These are phyloP conservation scores for Rhinogobio ventralis DNA, from an alignment of 2,797 vertebrate genomes.

Conservation along the genomic window DNA sequence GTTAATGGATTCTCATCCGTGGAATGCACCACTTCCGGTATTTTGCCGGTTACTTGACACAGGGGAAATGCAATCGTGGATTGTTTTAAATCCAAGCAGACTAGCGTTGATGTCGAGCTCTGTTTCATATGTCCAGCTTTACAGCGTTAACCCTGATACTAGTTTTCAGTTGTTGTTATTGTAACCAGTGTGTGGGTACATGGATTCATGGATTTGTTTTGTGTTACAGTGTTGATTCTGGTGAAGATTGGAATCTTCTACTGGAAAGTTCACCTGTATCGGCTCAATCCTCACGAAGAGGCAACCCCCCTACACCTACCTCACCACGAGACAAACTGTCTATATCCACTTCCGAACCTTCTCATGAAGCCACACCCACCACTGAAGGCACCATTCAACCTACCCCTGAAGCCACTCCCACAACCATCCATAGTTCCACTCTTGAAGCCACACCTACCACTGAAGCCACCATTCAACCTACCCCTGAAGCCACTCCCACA, in stretches of 20 bases:
- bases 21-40: too few relatives aligned
- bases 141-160: background rate
- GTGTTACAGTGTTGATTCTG: slow-evolving; percentile 38
- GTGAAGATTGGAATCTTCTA: background rate
- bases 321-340: background rate
- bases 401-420: background rate
- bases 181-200: background rate
- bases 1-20: too few relatives aligned
- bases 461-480: background rate
- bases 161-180: background rate
- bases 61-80: too few relatives aligned
- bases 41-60: too few relatives aligned
- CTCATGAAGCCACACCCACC: background rate
- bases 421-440: background rate
- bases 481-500: background rate
- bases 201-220: background rate
- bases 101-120: background rate
- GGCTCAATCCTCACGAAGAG: background rate
- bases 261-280: slow-evolving; percentile 8
- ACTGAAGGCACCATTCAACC: background rate
- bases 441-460: background rate
- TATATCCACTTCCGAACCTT: background rate
- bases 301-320: background rate
- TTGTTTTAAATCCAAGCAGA: background rate
- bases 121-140: background rate